Evolutionary conservation across 2,113 vertebrate genomes (phyloP).

Genomic region (Callipepla californica): DNA sequence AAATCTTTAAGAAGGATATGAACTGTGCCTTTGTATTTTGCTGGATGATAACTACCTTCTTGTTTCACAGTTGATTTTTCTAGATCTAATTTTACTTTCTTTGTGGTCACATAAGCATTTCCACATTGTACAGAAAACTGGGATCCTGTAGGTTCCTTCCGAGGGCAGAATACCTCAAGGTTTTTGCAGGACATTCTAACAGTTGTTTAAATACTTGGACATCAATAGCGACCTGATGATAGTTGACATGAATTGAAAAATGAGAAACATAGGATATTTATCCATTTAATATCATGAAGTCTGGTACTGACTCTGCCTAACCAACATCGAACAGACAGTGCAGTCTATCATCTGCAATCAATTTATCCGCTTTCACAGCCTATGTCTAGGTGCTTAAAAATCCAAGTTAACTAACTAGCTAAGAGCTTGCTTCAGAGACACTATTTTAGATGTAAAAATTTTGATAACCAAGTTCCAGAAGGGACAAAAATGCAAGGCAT

Average conservation of each 20-base stretch:
- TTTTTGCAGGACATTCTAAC: neutral
- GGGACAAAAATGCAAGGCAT: neutral
- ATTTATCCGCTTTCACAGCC: neutral
- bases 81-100: neutral
- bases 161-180: neutral
- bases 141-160: neutral
- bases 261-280: conserved; percentile 8
- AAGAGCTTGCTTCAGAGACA: neutral
- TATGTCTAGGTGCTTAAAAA: neutral
- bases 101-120: neutral
- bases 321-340: neutral
- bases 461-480: neutral
- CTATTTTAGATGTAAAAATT: neutral
- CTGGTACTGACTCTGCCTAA: neutral
- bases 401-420: neutral
- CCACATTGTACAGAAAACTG: neutral
- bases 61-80: neutral
- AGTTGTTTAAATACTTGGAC: neutral
- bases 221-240: neutral
- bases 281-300: neutral
- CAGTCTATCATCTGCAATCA: neutral
- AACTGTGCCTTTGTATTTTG: neutral
- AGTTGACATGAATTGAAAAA: conserved; percentile 15
- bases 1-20: neutral
- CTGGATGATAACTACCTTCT: no score